Base-by-base conservation (phyloP, 2,888 invertebrate species). In the Drosophila eohydei region DNA sequence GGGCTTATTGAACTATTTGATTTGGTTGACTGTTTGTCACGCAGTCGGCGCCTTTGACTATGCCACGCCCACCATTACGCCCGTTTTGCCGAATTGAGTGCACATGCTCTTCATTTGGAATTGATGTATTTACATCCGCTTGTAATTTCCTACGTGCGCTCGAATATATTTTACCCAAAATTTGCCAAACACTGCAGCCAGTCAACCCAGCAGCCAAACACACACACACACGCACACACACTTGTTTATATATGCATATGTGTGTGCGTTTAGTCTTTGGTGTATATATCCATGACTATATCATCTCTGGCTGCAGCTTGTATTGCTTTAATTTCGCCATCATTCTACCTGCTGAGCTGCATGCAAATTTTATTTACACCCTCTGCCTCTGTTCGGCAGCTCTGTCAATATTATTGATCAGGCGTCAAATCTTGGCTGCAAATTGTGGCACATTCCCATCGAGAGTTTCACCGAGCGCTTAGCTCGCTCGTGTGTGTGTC, bases 51-150 rank as follows among this genome's bases (percentile, higher is more conserved):
- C 40, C 54, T 21, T 46, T 26, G 38, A 21, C 11, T 14, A 21
- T 12, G 50, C 46, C 30, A 40, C 43, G 28, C 67, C 52, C 57
- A 40, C 16, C 38, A 55, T 30, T 32, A 32, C 64, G 30, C 46
- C 34, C 68, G 66, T 16, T 44, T 44, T 43, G 43, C 2, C 21
- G 58, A 51, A 67, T 68, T 71, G 66, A 73, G 54, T 78, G 79
- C 71, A 66, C 78, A 80, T 46, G 66, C 80, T 74, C 80, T 71
- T 72, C 86, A 83, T 76, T 78, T 80, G 57, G 72, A 71, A 80
- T 87, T 84, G 82, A 86, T 89, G 89, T 80, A 80, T 86, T 87
- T 84, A 84, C 88, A 84, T 86, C 86, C 89, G 89, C 75, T 89
- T 84, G 89, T 78, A 82, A 86, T 86, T 89, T 86, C 80, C 88